These are phyloP conservation scores for Tetraodon nigroviridis DNA, from an alignment of 2,113 vertebrate species.

Conservation along the genomic window DNA sequence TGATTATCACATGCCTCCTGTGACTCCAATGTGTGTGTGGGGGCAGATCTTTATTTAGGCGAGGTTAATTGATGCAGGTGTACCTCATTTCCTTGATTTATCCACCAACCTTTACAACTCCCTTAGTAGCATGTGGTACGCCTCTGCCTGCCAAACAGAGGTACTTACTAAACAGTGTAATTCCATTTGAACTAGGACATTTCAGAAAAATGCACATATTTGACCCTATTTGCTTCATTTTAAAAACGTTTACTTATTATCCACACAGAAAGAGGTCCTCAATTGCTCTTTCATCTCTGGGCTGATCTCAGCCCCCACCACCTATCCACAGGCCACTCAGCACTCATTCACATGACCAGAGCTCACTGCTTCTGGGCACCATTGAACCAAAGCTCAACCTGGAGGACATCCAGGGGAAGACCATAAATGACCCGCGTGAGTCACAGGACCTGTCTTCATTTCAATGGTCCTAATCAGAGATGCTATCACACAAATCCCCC, in stretches of 20 bases:
- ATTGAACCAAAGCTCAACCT: conserved; percentile 29
- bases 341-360: conserved; percentile 47
- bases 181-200: not conserved
- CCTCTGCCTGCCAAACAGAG: not conserved
- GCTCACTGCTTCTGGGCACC: conserved; percentile 35
- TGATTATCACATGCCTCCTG: not conserved
- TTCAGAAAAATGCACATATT: too few relatives aligned
- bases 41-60: not conserved
- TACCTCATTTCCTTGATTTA: conserved; percentile 6
- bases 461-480: conserved; percentile 39
- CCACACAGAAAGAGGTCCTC: not conserved
- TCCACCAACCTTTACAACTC: conserved; percentile 7
- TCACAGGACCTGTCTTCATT: conserved; percentile 60
- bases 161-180: not conserved
- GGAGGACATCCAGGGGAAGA: conserved; percentile 39
- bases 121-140: not conserved
- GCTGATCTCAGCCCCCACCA: conserved; percentile 6
- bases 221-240: too few relatives aligned
- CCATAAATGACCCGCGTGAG: conserved; percentile 38
- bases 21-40: not conserved
- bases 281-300: not conserved
- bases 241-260: not conserved
- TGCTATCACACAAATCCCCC: conserved; percentile 47
- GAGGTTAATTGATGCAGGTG: conserved; percentile 41
- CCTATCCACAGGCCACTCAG: conserved; percentile 10